These are phyloP conservation scores for Piprites chloris DNA, from an alignment of 2,113 vertebrate genomes.

Conservation along the genomic window DNA sequence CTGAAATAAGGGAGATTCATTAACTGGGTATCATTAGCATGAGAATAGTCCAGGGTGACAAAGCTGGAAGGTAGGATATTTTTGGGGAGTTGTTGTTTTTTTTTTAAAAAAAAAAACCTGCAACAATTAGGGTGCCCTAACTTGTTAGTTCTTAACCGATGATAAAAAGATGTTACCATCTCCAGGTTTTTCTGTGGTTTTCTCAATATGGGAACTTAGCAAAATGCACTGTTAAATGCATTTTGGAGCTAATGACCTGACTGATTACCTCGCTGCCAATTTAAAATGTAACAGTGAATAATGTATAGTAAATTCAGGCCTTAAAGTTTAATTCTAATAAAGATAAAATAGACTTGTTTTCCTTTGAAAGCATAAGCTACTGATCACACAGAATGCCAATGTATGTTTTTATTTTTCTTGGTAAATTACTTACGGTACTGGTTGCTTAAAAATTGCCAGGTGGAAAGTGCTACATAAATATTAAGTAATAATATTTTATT, in stretches of 20 bases:
- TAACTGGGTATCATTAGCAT: background rate
- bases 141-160: conserved; percentile 30
- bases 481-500: background rate
- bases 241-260: conserved; percentile 45
- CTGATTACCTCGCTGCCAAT: conserved; percentile 32
- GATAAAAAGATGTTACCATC: background rate
- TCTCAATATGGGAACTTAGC: conserved; percentile 38
- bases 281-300: conserved; percentile 59
- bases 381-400: background rate
- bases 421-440: background rate
- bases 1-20: background rate
- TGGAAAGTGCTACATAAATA: background rate
- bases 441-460: background rate
- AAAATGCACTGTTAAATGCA: conserved; percentile 22
- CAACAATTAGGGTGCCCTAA: conserved; percentile 7
- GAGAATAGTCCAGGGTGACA: background rate
- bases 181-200: conserved; percentile 11
- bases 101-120: background rate
- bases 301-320: conserved; percentile 61
- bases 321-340: conserved; percentile 68
- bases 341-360: conserved; percentile 47
- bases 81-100: background rate
- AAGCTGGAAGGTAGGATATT: background rate
- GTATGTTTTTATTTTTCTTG: background rate
- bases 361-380: background rate